A percentile compares a stretch with the other conserved stretches of the same genome.
Evolutionary conservation across 2,888 invertebrate species (phyloP).

Genomic region (Thysanoteuthis rhombus): DNA sequence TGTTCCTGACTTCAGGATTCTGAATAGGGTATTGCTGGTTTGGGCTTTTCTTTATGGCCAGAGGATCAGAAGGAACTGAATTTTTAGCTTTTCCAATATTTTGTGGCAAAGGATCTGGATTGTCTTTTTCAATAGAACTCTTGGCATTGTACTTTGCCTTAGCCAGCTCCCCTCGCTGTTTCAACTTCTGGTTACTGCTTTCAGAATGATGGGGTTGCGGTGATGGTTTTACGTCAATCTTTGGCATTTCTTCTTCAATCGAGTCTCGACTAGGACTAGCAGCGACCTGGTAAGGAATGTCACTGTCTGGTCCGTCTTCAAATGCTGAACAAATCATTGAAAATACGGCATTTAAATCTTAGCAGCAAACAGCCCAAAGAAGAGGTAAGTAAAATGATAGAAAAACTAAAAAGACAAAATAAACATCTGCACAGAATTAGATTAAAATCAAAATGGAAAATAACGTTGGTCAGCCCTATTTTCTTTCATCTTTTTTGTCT

Average conservation of each 20-base stretch:
- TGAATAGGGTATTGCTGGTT: conserved; percentile 13
- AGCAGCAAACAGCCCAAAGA: neutral
- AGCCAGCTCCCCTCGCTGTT: neutral
- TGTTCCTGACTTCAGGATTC: neutral
- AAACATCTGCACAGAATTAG: neutral
- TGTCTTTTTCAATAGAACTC: conserved; percentile 24
- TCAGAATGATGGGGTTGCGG: neutral
- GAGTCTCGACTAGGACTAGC: conserved; percentile 14
- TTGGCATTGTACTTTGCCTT: conserved; percentile 1
- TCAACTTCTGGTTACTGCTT: conserved; percentile 16
- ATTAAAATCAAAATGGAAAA: neutral
- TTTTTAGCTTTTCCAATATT: neutral
- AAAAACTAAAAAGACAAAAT: neutral
- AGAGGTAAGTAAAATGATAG: neutral
- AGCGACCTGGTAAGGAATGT: conserved; percentile 25
- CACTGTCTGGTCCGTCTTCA: conserved; percentile 12
- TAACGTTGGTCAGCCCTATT: neutral
- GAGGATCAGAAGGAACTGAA: neutral
- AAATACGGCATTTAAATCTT: neutral
- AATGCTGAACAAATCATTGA: conserved; percentile 31
- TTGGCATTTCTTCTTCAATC: neutral
- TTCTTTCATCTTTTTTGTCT: neutral
- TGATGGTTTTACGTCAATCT: neutral
- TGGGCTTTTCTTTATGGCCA: neutral
- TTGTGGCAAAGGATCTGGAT: neutral